These are phyloP conservation scores for Heliconius hermathena DNA, from an alignment of 1,140 invertebrate genomes.

Conservation along the genomic window DNA sequence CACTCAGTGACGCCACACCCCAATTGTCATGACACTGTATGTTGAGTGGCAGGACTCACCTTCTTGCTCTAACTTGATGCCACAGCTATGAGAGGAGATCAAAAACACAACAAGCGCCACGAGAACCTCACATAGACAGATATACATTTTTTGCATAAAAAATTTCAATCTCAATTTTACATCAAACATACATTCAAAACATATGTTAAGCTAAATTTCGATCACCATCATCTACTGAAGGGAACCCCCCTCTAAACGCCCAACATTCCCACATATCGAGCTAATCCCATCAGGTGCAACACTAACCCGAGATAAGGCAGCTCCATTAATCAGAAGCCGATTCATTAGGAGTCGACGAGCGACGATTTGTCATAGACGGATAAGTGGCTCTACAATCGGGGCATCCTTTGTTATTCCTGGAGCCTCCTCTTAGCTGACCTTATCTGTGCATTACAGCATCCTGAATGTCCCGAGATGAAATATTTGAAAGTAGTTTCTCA, in stretches of 20 bases:
- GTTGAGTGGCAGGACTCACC: no score
- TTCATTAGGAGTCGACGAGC: conserved; percentile 57
- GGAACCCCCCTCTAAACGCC: background rate
- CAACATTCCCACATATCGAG: conserved; percentile 30
- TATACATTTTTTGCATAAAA: no score
- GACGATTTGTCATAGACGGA: conserved; percentile 64
- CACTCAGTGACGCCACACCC: no score
- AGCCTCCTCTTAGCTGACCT: background rate
- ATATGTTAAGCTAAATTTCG: no score
- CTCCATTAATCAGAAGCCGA: conserved; percentile 69
- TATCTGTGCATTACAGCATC: conserved; percentile 10
- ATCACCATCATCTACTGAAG: no score
- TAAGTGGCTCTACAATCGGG: background rate
- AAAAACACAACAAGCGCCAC: background rate
- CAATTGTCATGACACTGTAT: no score
- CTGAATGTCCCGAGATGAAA: background rate
- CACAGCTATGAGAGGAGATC: no score
- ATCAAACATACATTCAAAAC: no score
- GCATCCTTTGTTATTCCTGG: background rate
- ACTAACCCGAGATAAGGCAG: conserved; percentile 58
- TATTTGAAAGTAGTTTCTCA: background rate
- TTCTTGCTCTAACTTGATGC: no score
- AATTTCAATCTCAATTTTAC: no score
- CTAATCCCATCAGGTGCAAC: conserved; percentile 66
- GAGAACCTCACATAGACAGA: no score